phyloP scores from a whole-genome alignment of 2,797 vertebrate genomes.

The Crocodylus rhombifer region DNA sequence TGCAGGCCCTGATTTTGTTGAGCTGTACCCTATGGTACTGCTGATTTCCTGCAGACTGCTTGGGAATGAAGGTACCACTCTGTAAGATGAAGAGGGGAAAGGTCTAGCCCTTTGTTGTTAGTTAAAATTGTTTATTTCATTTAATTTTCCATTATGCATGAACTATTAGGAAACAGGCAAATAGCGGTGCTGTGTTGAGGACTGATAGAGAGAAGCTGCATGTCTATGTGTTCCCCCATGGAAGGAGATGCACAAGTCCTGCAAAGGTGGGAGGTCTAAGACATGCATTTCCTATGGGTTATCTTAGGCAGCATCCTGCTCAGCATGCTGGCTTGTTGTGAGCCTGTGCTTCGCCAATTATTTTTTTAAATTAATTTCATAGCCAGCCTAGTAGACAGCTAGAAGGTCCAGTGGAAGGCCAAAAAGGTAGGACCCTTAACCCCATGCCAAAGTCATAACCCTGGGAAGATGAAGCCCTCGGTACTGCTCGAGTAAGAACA shows the following conservation, averaged over 20 bases:
- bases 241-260: fast-evolving
- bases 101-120: not conserved
- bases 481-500: not conserved
- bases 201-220: not conserved
- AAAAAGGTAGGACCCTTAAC: not conserved
- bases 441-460: conserved; percentile 60
- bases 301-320: not conserved
- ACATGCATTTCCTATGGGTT: not conserved
- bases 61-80: not conserved
- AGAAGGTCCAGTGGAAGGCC: conserved; percentile 27
- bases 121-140: not conserved
- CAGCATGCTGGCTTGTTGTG: not conserved
- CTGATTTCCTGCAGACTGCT: conserved; percentile 1
- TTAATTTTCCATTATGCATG: not conserved
- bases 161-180: not conserved
- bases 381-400: not conserved
- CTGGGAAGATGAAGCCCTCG: not conserved
- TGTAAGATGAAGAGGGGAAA: not conserved
- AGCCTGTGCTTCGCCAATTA: not conserved
- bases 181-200: not conserved
- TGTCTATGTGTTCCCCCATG: not conserved
- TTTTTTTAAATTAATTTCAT: too few relatives aligned
- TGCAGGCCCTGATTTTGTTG: conserved; percentile 13
- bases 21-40: conserved; percentile 3
- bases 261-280: not conserved